phyloP scores from a whole-genome alignment of 2,113 vertebrate genomes.

The Protobothrops flavoviridis region DNA sequence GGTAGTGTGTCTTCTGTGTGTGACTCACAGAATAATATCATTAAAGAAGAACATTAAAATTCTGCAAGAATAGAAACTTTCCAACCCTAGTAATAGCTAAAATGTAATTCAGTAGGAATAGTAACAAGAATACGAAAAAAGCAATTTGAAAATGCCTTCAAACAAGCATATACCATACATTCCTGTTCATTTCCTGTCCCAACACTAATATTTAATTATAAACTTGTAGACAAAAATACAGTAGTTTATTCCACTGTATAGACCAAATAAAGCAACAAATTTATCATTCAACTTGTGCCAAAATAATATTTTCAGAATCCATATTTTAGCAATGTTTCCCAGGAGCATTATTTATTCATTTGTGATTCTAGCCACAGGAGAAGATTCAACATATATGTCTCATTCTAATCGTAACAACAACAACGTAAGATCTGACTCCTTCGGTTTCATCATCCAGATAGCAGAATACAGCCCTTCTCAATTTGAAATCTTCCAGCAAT shows the following conservation, averaged over 20 bases:
- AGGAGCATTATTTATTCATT: neutral
- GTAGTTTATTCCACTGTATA: neutral
- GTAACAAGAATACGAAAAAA: conserved; percentile 6
- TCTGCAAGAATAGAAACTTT: conserved; percentile 21
- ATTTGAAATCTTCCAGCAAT: no score
- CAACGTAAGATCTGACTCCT: neutral
- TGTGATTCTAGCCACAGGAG: no score
- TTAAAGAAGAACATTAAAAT: conserved; percentile 2
- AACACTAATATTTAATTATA: no score
- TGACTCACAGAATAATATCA: neutral
- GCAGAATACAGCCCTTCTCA: neutral
- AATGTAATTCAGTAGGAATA: conserved; percentile 14
- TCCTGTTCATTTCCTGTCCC: no score
- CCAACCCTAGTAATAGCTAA: conserved; percentile 18
- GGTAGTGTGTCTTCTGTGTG: neutral
- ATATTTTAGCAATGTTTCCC: neutral
- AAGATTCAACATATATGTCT: no score
- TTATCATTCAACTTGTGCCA: neutral
- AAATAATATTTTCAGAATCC: neutral
- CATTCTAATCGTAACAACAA: neutral
- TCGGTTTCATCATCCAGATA: neutral
- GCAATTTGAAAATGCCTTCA: neutral
- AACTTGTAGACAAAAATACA: no score
- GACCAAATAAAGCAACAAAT: conserved; percentile 4
- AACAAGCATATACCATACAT: neutral